Conservation (phyloP, 2,797 vertebrate species). For the Tadarida brasiliensis region DNA sequence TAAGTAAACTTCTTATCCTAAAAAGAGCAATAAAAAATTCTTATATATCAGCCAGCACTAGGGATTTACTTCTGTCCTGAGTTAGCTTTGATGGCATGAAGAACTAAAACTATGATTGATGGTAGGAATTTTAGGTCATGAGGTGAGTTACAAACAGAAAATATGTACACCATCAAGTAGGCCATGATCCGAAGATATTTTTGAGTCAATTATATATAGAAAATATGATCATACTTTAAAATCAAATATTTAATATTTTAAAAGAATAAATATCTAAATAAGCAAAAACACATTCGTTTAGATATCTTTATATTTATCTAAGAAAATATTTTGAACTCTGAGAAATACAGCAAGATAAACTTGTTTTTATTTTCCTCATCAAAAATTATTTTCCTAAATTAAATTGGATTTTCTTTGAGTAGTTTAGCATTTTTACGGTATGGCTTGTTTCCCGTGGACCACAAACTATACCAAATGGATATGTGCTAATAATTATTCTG, state of each 20-base stretch:
- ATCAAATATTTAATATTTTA: not conserved
- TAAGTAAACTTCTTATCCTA: not conserved
- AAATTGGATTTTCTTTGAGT: constrained; percentile 8
- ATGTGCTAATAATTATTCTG: not conserved
- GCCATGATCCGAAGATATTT: not conserved
- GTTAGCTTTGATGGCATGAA: not conserved
- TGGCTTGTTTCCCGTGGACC: not conserved
- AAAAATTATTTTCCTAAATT: not conserved
- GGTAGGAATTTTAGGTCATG: not conserved
- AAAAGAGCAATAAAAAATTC: not conserved
- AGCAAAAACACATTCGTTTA: not conserved
- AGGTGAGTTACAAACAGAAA: not conserved
- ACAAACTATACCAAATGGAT: not conserved
- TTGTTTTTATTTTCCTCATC: not conserved
- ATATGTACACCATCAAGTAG: not conserved
- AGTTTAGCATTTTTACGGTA: constrained; percentile 12
- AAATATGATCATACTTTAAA: not conserved
- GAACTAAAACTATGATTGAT: not conserved
- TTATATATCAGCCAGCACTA: not conserved
- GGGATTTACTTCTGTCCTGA: not conserved
- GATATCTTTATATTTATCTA: not conserved
- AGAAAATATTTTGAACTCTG: not conserved
- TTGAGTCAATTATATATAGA: not conserved
- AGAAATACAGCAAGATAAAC: not conserved
- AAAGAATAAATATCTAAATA: not conserved